Evolutionary conservation across 2,888 invertebrate species (phyloP).

Genomic region (Tortrix viridana): DNA sequence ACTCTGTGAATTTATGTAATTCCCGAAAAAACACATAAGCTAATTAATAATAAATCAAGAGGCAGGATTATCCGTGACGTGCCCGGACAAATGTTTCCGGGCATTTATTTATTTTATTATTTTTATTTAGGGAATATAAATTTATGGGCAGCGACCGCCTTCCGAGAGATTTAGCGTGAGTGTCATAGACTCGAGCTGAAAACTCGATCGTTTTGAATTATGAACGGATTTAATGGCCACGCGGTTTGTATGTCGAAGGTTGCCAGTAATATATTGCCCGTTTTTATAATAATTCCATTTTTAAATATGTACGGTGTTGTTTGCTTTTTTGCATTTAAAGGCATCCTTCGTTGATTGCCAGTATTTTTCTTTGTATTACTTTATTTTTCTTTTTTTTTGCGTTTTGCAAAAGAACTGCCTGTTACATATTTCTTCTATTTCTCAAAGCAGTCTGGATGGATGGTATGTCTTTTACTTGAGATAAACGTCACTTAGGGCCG

Average conservation of each 20-base stretch:
- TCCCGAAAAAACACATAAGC: slow-evolving; percentile 61
- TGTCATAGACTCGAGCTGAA: slow-evolving; percentile 78
- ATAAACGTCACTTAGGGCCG: too few species aligned
- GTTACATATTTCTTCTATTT: too few species aligned
- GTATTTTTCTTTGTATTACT: too few species aligned
- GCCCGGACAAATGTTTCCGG: slow-evolving; percentile 80
- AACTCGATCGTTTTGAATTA: slow-evolving; percentile 77
- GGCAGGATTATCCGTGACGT: slow-evolving; percentile 77
- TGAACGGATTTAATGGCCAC: slow-evolving; percentile 72
- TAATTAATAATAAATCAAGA: slow-evolving; percentile 83
- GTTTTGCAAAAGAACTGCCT: too few species aligned
- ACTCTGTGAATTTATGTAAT: slow-evolving; percentile 35
- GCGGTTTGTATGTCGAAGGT: slow-evolving; percentile 65
- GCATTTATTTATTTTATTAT: slow-evolving; percentile 80
- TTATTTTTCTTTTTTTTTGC: too few species aligned
- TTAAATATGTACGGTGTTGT: slow-evolving; percentile 34
- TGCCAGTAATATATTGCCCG: slow-evolving; percentile 63
- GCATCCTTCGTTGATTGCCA: slow-evolving; percentile 6
- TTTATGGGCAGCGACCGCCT: slow-evolving; percentile 80
- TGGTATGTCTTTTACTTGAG: too few species aligned
- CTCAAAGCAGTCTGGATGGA: too few species aligned
- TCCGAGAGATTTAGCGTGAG: slow-evolving; percentile 81
- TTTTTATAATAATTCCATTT: slow-evolving; percentile 39
- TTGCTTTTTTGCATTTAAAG: slow-evolving; percentile 29
- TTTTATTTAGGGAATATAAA: slow-evolving; percentile 81